Evolutionary conservation across 2,888 invertebrate species (phyloP), one percentile per base, ranked within the genome.

Genomic region (Conus canariensis): DNA sequence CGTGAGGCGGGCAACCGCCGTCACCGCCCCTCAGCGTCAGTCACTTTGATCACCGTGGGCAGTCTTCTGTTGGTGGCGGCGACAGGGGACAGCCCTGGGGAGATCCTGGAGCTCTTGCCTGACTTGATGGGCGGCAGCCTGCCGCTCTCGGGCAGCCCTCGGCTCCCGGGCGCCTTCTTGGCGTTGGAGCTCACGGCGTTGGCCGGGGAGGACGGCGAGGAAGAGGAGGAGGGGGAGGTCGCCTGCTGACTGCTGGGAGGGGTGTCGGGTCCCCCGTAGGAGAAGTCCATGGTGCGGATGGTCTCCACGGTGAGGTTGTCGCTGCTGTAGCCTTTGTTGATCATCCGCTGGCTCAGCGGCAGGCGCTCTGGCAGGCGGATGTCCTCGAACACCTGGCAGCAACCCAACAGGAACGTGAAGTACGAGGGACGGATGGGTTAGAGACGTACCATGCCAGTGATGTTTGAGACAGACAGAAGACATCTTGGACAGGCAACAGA

Each of bases 321-420:
- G 22, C 94, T 93, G 2, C 94, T 94, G 90, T 95, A 95, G 0
- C 95, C 95, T 30, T 94, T 93, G 91, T 93, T 94, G 74, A 94
- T 91, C 95, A 95, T 95, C 85, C 95, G 90, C 60, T 94, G 93
- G 88, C 94, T 94, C 25, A 95, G 90, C 10, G 95, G 95, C 90
- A 95, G 92, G 82, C 94, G 93, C 12, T 93, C 91, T 6, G 95
- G 95, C 6, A 95, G 91, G 85, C 93, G 91, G 10, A 95, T 93
- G n/a, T 94, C 94, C 7, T 92, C 92, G 58, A 95, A 94, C 74
- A 91, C 93, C 95, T 95, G 93, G n/a, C 92, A 93, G 58, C 45
- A 45, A 4, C 3, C 45, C 45, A 45, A 45, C 45, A 45, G 45
- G 45, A 45, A 87, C 64, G 30, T 64, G 60, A 25, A 67, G 60